Evolutionary conservation across 2,113 vertebrate genomes (phyloP).

Genomic region (Solenodon paradoxus): DNA sequence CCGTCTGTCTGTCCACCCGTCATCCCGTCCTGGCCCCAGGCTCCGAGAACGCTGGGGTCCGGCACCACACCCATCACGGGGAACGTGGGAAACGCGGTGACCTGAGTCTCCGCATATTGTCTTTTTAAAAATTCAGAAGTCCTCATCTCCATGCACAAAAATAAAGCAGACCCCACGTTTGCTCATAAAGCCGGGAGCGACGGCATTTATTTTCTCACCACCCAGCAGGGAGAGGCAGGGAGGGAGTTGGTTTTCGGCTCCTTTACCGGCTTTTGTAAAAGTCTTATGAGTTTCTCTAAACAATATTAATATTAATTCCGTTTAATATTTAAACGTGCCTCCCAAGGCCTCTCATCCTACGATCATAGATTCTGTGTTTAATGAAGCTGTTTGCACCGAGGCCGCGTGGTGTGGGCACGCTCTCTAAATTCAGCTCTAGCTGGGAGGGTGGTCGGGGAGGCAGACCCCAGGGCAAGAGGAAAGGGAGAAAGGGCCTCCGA

Average conservation of each 20-base stretch:
- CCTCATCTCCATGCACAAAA: not conserved
- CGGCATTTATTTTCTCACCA: not conserved
- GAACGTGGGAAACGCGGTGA: too few relatives aligned
- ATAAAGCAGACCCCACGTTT: not conserved
- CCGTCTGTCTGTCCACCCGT: too few relatives aligned
- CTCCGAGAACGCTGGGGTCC: too few relatives aligned
- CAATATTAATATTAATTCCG: not conserved
- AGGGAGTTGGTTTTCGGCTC: not conserved
- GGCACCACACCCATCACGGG: too few relatives aligned
- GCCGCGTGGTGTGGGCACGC: too few relatives aligned
- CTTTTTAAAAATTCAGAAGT: not conserved
- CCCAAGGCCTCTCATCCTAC: not conserved
- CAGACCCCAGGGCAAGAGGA: too few relatives aligned
- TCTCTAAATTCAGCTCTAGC: not conserved
- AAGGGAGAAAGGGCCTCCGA: too few relatives aligned
- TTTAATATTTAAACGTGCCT: constrained; percentile 30
- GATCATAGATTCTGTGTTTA: not conserved
- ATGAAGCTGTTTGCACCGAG: constrained; percentile 10
- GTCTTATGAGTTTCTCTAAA: not conserved
- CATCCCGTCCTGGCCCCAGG: too few relatives aligned
- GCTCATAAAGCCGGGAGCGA: not conserved
- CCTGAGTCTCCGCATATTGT: not conserved
- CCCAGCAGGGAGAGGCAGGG: not conserved
- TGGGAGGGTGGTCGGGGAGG: not conserved
- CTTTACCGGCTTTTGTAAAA: not conserved